Conservation (phyloP, 1,140 invertebrate genomes). For the Eupeodes corollae region DNA sequence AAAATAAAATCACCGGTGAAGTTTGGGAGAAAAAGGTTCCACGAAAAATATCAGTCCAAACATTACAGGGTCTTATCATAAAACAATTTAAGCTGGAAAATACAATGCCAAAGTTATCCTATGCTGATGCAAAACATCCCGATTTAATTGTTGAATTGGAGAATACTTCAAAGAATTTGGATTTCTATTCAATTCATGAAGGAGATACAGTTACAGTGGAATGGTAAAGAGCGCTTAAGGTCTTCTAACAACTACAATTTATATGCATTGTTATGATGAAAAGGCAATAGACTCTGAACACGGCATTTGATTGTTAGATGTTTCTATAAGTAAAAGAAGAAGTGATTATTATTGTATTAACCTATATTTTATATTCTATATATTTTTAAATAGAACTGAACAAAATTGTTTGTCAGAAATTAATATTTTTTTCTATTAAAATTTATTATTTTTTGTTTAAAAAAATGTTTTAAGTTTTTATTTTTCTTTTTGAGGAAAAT, state of each 20-base stretch:
- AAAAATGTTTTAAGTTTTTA: too few species aligned
- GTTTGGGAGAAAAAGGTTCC: conserved; percentile 57
- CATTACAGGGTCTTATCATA: conserved; percentile 43
- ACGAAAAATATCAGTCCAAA: conserved; percentile 69
- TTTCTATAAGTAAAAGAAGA: too few species aligned
- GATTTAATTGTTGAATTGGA: conserved; percentile 61
- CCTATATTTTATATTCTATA: too few species aligned
- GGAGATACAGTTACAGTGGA: conserved; percentile 64
- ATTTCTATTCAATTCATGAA: conserved; percentile 74
- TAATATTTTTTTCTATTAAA: too few species aligned
- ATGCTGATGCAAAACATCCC: conserved; percentile 45
- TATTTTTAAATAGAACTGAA: too few species aligned
- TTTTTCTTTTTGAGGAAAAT: too few species aligned
- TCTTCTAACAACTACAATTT: neutral
- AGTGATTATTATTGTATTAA: too few species aligned
- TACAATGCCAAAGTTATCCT: conserved; percentile 37
- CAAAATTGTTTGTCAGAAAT: too few species aligned
- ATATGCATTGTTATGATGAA: too few species aligned
- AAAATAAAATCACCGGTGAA: conserved; percentile 43
- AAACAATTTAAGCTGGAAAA: conserved; percentile 21
- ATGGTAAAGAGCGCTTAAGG: conserved; percentile 41
- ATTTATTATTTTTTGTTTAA: too few species aligned
- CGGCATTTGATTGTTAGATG: too few species aligned
- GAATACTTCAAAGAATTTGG: conserved; percentile 66
- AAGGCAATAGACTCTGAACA: too few species aligned